These are phyloP conservation scores for Dolichallabes microphthalmus DNA, from an alignment of 2,113 vertebrate species.

Conservation along the genomic window DNA sequence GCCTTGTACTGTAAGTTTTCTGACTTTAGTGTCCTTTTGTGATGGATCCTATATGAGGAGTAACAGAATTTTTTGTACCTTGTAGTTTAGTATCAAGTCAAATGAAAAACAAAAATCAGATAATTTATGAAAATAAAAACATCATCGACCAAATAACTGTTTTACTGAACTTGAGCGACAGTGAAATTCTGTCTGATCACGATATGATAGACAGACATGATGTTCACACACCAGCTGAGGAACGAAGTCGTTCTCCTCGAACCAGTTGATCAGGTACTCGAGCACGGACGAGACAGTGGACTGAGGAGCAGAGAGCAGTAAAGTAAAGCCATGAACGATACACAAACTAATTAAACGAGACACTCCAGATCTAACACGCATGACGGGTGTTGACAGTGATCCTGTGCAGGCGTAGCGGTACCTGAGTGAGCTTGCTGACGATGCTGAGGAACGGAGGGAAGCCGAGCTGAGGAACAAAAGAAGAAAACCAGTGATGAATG, in stretches of 20 bases:
- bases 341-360: background rate
- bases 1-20: too few relatives aligned
- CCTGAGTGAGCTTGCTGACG: conserved; percentile 93
- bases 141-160: background rate
- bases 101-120: background rate
- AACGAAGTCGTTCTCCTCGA: conserved; percentile 86
- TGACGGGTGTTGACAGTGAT: background rate
- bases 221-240: conserved; percentile 84
- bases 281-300: conserved; percentile 85
- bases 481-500: background rate
- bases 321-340: background rate
- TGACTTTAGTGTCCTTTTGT: background rate
- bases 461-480: conserved; percentile 75
- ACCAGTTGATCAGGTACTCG: conserved; percentile 89
- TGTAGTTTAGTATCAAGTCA: background rate
- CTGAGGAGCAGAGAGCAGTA: conserved; percentile 64
- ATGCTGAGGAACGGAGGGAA: conserved; percentile 96
- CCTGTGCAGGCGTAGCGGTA: conserved; percentile 57
- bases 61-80: background rate
- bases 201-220: background rate
- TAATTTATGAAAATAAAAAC: background rate
- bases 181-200: background rate
- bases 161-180: background rate
- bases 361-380: background rate
- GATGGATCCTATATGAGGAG: too few relatives aligned